Evolutionary conservation across 1,140 invertebrate genomes (phyloP), one percentile per base, ranked within the genome.

Genomic region (Ceratosolen solmsi): DNA sequence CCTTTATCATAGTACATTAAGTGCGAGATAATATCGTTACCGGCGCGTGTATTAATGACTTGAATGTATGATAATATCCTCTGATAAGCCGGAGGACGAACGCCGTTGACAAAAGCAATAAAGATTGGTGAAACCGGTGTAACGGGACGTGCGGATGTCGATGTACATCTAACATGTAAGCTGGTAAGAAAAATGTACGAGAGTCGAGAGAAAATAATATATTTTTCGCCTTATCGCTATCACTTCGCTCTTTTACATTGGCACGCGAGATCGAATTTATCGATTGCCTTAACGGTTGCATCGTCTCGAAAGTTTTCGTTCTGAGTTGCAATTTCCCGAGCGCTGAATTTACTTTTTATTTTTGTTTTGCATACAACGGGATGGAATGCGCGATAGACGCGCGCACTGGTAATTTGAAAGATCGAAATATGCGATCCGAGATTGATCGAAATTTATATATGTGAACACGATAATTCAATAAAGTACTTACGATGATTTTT

Each of bases 71-170:
- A 22, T 38, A 56, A 72, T 41, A 22, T 54, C 30, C 49, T 20
- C 41, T 2, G 49, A 25, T 36, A 36, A 38, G 17, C n/a, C 9
- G 1, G 27, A 63, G 41, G 54, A 38, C 11, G 25, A 72, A 60
- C 9, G 38, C 4, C 38, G 41, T 7, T 2, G 33, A 56, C 13
- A 13, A 36, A 80, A 63, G 58, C 36, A 63, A 41, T 9, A 22
- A n/a, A 71, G 73, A 76, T 68, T 20, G 68, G 75, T 78, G 81
- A 82, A 82, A 82, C 74, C 75, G 81, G 68, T 78, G 70, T 82
- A 82, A 82, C 81, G 75, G 80, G 49, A 82, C 46, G 51, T 27
- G 22, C 13, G 54, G 5, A 13, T 78, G 30, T 54, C 30, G 27
- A 25, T 73, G n/a, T 11, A 41, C 38, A 17, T 27, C 17, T 36